phyloP scores from a whole-genome alignment of 2,113 vertebrate species.

The Rafetus swinhoei region DNA sequence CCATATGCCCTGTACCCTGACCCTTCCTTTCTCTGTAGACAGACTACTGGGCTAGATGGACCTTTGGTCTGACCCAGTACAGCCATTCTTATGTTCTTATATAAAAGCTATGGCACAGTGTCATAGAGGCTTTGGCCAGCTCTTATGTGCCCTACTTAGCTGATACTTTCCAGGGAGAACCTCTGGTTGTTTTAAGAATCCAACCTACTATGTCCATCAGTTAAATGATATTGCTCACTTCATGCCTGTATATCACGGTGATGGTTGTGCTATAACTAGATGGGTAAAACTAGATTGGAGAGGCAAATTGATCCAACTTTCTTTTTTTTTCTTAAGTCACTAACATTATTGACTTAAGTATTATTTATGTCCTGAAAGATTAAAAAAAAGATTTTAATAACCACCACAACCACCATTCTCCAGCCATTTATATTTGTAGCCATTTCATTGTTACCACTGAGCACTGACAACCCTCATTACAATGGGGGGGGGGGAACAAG shows the following conservation, averaged over 20 bases:
- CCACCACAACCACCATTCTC: not conserved
- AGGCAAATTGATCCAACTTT: constrained; percentile 53
- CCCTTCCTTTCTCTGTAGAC: not conserved
- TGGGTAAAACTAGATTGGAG: not conserved
- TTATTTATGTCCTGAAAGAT: constrained; percentile 32
- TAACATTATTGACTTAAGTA: constrained; percentile 26
- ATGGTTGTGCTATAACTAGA: not conserved
- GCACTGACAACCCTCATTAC: not conserved
- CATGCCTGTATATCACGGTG: not conserved
- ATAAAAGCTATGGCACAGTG: not conserved
- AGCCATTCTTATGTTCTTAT: not conserved
- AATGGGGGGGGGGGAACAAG: not conserved
- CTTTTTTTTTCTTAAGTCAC: not conserved
- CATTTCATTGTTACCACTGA: not conserved
- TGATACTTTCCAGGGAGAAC: not conserved
- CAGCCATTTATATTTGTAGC: constrained; percentile 27
- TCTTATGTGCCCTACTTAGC: no score
- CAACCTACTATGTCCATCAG: not conserved
- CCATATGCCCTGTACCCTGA: not conserved
- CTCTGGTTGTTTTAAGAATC: not conserved
- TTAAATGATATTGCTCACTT: constrained; percentile 30
- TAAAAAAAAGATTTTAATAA: not conserved
- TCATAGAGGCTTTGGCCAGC: not conserved
- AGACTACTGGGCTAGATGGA: no score
- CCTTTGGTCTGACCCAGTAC: no score